These are phyloP conservation scores for Morinoia aosen DNA, from an alignment of 2,888 invertebrate species.

Conservation along the genomic window DNA sequence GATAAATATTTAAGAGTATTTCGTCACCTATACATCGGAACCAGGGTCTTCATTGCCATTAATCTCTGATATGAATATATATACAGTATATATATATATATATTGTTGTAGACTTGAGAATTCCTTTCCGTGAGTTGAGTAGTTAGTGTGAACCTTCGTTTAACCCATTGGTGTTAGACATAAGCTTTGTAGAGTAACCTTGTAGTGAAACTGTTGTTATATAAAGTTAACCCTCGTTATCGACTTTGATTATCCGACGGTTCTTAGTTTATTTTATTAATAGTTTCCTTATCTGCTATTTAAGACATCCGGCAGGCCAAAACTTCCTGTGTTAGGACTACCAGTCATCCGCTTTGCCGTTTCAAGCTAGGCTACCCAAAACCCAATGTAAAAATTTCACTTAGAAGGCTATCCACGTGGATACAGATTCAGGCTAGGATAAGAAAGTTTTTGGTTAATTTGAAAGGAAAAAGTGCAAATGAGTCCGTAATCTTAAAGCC, in stretches of 20 bases:
- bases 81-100: not conserved
- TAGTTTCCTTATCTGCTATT: too few relatives aligned
- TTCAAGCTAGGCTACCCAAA: too few relatives aligned
- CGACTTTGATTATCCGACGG: not conserved
- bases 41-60: constrained; percentile 51
- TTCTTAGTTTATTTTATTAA: not conserved
- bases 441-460: too few relatives aligned
- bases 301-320: too few relatives aligned
- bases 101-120: not conserved
- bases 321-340: too few relatives aligned
- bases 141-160: constrained; percentile 5
- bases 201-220: constrained; percentile 38
- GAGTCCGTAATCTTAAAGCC: too few relatives aligned
- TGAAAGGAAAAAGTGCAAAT: too few relatives aligned
- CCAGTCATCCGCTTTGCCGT: too few relatives aligned
- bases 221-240: constrained; percentile 24
- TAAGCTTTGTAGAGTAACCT: constrained; percentile 31
- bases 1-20: constrained; percentile 29
- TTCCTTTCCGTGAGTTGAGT: not conserved
- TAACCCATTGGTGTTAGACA: constrained; percentile 34
- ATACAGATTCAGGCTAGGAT: too few relatives aligned
- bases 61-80: not conserved
- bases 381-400: too few relatives aligned
- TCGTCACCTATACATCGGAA: constrained; percentile 46
- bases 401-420: too few relatives aligned